Conservation (phyloP, 2,797 vertebrate species). For the Clamator glandarius region DNA sequence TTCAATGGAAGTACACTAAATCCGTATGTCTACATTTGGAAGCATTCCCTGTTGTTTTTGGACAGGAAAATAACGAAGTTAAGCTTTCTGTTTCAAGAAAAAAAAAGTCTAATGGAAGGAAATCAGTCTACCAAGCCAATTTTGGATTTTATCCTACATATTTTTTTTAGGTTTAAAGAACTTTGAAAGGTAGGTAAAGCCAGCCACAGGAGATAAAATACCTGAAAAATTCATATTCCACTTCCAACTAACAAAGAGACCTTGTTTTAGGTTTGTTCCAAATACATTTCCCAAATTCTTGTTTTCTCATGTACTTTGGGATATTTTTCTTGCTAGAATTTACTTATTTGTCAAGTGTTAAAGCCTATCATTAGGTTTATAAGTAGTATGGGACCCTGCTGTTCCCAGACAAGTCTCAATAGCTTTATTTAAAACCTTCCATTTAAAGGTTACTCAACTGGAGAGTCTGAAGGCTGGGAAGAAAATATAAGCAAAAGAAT, state of each 20-base stretch:
- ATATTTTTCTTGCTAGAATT: not conserved
- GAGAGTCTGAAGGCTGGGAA: not conserved
- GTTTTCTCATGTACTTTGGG: not conserved
- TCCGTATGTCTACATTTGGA: constrained; percentile 47
- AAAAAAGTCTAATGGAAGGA: not conserved
- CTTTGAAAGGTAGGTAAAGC: not conserved
- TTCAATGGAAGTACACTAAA: constrained; percentile 65
- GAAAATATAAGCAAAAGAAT: not conserved
- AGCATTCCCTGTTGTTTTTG: constrained; percentile 45
- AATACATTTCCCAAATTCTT: not conserved
- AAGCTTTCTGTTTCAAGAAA: constrained; percentile 16
- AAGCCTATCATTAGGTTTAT: not conserved
- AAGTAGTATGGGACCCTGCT: not conserved
- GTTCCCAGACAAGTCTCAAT: not conserved
- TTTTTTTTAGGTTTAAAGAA: not conserved
- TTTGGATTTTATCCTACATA: not conserved
- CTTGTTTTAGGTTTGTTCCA: not conserved
- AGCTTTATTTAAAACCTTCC: not conserved
- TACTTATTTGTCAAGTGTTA: not conserved
- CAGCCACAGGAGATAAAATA: constrained; percentile 4
- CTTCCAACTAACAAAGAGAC: not conserved
- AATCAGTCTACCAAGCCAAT: not conserved
- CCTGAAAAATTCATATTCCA: not conserved
- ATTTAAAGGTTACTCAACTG: not conserved
- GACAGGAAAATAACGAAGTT: constrained; percentile 31